A percentile compares a stretch with the other conserved stretches of the same genome.
Evolutionary conservation across 2,888 invertebrate species (phyloP).

Genomic region (Agrilus cyanescens): DNA sequence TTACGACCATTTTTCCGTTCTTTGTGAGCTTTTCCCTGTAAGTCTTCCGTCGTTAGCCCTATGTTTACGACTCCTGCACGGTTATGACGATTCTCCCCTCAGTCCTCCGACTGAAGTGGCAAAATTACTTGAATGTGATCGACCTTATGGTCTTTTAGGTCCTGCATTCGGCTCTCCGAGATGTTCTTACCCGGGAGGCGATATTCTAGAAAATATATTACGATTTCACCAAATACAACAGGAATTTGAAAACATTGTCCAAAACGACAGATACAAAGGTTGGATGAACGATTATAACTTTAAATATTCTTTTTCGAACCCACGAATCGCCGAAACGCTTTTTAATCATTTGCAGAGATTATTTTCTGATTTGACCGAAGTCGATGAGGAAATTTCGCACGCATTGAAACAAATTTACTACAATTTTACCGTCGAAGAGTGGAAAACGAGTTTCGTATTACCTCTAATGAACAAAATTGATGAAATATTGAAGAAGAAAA

Average conservation of each 20-base stretch:
- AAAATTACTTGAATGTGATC: slow-evolving; percentile 26
- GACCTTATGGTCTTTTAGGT: slow-evolving; percentile 29
- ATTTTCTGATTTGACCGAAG: slow-evolving; percentile 36
- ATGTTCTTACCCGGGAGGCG: slow-evolving; percentile 30
- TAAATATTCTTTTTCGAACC: slow-evolving; percentile 51
- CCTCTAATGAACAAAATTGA: slow-evolving; percentile 41
- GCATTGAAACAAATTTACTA: slow-evolving; percentile 47
- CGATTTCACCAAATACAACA: slow-evolving; percentile 40
- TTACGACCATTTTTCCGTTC: slow-evolving; percentile 52
- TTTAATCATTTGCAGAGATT: slow-evolving; percentile 40
- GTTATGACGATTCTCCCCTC: slow-evolving; percentile 34
- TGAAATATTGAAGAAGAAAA: slow-evolving; percentile 37
- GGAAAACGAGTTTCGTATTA: slow-evolving; percentile 43
- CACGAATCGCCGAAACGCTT: slow-evolving; percentile 46
- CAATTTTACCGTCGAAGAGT: slow-evolving; percentile 46
- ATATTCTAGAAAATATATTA: slow-evolving; percentile 26
- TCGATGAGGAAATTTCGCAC: slow-evolving; percentile 40
- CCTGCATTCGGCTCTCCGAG: slow-evolving; percentile 26
- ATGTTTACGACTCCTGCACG: slow-evolving; percentile 41
- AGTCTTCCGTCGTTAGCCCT: slow-evolving; percentile 50
- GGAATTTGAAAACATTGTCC: slow-evolving; percentile 38
- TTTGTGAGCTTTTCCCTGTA: slow-evolving; percentile 52
- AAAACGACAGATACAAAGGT: slow-evolving; percentile 29
- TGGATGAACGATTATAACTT: slow-evolving; percentile 61
- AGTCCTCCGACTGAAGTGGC: slow-evolving; percentile 39